Percentiles rank a stretch among this genome's conserved stretches.
Evolutionary conservation across 1,140 invertebrate genomes (phyloP).

Genomic region (Scaptodrosophila lebanonensis): DNA sequence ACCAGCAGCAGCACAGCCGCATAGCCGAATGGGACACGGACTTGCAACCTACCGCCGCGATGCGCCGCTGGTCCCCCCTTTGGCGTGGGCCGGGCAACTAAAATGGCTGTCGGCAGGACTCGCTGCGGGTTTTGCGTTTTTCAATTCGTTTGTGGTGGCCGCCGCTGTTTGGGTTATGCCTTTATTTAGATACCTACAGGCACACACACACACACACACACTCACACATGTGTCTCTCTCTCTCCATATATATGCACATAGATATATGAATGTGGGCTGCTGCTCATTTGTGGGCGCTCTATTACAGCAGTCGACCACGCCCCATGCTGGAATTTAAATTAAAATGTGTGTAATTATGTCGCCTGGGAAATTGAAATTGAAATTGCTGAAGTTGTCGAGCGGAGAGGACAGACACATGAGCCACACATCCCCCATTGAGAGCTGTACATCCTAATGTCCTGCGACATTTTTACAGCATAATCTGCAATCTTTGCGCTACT

Average conservation of each 20-base stretch:
- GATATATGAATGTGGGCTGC: too few relatives aligned
- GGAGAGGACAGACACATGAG: background rate
- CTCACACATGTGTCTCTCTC: too few relatives aligned
- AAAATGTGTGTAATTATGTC: constrained; percentile 27
- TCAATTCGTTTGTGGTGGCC: constrained; percentile 15
- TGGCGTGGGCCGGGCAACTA: constrained; percentile 7
- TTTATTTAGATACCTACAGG: too few relatives aligned
- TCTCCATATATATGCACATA: too few relatives aligned
- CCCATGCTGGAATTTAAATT: constrained; percentile 34
- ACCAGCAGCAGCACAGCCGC: too few relatives aligned
- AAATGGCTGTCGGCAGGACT: constrained; percentile 46
- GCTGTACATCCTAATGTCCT: constrained; percentile 28
- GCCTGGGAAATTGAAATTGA: background rate
- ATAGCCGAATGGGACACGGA: too few relatives aligned
- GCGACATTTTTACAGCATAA: constrained; percentile 62
- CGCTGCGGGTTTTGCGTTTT: constrained; percentile 54
- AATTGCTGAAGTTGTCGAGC: too few relatives aligned
- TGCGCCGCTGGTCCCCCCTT: too few relatives aligned
- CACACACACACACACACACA: too few relatives aligned
- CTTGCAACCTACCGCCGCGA: too few relatives aligned
- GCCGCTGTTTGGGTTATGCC: too few relatives aligned
- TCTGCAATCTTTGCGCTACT: constrained; percentile 37
- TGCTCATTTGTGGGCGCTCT: constrained; percentile 17
- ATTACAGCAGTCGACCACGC: constrained; percentile 58
- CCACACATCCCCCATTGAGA: constrained; percentile 1